phyloP scores from a whole-genome alignment of 2,797 vertebrate species.

The Macropus fuliginosus region DNA sequence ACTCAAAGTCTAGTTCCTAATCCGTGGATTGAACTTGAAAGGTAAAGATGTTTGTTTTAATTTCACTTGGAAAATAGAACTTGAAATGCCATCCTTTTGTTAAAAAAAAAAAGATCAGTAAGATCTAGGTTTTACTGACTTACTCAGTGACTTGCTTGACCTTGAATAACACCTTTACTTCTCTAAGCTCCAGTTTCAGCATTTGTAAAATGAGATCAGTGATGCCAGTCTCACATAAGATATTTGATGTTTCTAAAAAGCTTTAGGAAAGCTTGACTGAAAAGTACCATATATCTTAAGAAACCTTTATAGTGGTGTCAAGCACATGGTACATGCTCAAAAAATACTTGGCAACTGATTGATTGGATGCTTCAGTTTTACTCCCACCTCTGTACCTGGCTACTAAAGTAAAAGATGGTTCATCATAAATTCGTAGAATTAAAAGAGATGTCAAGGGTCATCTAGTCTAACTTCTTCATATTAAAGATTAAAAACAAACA shows the following conservation, averaged over 20 bases:
- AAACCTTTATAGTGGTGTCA: not conserved
- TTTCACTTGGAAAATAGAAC: not conserved
- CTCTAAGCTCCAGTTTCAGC: not conserved
- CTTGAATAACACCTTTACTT: not conserved
- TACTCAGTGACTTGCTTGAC: not conserved
- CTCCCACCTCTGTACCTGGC: not conserved
- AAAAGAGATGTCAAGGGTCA: not conserved
- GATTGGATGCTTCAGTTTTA: not conserved
- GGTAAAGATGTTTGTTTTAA: not conserved
- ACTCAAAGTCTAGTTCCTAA: not conserved
- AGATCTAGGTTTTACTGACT: not conserved
- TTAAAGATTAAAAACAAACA: not conserved
- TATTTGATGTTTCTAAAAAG: not conserved
- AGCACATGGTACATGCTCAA: not conserved
- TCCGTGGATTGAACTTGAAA: not conserved
- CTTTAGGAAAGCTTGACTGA: not conserved
- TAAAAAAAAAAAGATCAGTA: not conserved
- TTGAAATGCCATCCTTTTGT: not conserved
- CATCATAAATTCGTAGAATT: not conserved
- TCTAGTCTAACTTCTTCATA: not conserved
- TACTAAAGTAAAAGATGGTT: not conserved
- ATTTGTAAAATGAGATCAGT: not conserved
- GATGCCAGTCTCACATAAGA: not conserved
- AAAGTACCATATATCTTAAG: not conserved
- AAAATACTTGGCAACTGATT: not conserved